Base-by-base conservation (phyloP, 2,888 invertebrate genomes). In the Taphrorychus bicolor region DNA sequence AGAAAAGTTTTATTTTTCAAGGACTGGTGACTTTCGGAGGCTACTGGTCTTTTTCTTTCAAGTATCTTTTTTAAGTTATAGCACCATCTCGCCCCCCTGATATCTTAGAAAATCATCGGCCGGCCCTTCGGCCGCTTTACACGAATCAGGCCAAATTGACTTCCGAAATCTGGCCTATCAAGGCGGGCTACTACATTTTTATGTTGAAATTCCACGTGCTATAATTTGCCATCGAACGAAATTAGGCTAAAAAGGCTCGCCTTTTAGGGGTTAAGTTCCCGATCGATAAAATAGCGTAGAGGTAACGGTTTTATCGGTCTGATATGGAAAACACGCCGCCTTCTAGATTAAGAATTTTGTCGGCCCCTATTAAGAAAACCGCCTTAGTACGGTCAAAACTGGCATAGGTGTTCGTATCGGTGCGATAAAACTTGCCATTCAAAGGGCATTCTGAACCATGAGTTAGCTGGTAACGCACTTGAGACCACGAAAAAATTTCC, bases 281-380 rank as follows among this genome's bases (percentile, higher is more conserved):
- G 66, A 66, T 69, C 69, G 69, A 66, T 69, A 65, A 23, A 56
- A 64, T 68, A 64, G 68, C 68, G 68, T 68, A 68, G 68, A 54
- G 42, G 68, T 68, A 68, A 63, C 45, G 42, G 59, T 49, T 64
- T 60, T 69, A 69, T 65, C 69, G 69, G 52, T 4, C 60, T 51
- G 68, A 68, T 68, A 68, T 68, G 64, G 54, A 64, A 68, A 64
- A 59, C 54, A 23, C 68, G 58, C 54, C 40, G 63, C 59, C 63
- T 59, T 62, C 62, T 51, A 68, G 68, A 68, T 68, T 68, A 68
- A 68, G 68, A 68, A 68, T 68, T 56, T 68, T 59, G 64, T 63
- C 59, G 68, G 56, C 16, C 32, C 16, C 59, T 64, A 68, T 63
- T 68, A 68, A 68, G 68, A 68, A 60, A 68, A 59, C 59, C 9